Evolutionary conservation across 2,797 vertebrate species (phyloP).

Genomic region (Brachyalestes nurse): DNA sequence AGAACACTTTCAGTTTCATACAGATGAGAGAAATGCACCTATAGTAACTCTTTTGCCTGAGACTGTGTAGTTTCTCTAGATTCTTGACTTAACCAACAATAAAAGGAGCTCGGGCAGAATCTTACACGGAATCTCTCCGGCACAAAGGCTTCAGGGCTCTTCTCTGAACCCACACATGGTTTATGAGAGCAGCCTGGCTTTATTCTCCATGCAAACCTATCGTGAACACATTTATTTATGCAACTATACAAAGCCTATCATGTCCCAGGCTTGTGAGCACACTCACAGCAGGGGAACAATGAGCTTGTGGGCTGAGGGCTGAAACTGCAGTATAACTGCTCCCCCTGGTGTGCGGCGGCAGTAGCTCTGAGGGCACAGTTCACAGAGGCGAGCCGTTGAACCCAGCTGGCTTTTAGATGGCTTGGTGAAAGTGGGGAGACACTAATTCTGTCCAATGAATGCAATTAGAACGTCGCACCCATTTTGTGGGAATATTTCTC

Average conservation of each 20-base stretch:
- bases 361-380: conserved; percentile 61
- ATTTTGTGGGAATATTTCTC: conserved; percentile 49
- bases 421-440: conserved; percentile 54
- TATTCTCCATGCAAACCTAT: conserved; percentile 39
- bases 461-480: conserved; percentile 50
- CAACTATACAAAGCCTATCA: conserved; percentile 77
- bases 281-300: conserved; percentile 66
- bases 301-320: conserved; percentile 36
- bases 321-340: conserved; percentile 87
- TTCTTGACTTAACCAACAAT: conserved; percentile 3
- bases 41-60: not conserved
- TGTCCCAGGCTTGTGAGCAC: conserved; percentile 68
- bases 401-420: conserved; percentile 55
- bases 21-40: too few relatives aligned
- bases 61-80: not conserved
- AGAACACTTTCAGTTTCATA: not conserved
- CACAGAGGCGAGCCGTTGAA: conserved; percentile 45
- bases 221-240: conserved; percentile 75
- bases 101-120: conserved; percentile 28
- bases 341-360: conserved; percentile 90
- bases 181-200: conserved; percentile 59
- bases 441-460: conserved; percentile 56
- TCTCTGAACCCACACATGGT: conserved; percentile 11
- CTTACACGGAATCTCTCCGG: conserved; percentile 4
- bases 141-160: not conserved